Evolutionary conservation across 2,113 vertebrate species (phyloP).

Genomic region (Loxodonta africana): DNA sequence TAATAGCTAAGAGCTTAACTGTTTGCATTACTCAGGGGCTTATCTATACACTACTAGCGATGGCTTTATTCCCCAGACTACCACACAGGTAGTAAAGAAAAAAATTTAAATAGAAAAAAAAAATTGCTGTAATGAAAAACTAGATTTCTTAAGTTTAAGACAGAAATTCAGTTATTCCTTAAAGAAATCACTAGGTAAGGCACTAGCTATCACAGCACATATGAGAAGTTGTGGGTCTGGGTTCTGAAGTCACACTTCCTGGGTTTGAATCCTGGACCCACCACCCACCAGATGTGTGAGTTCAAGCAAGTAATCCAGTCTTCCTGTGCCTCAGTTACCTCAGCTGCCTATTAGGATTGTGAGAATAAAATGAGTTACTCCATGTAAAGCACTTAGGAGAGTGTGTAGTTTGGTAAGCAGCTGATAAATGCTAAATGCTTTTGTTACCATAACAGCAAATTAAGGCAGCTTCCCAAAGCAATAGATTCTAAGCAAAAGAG

Average conservation of each 20-base stretch:
- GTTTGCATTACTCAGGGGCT: background rate
- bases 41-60: background rate
- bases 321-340: background rate
- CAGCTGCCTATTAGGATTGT: background rate
- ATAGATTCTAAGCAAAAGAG: background rate
- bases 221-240: background rate
- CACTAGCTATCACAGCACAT: background rate
- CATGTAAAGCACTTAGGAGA: background rate
- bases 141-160: conserved; percentile 2
- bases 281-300: background rate
- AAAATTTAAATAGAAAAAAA: conserved; percentile 3
- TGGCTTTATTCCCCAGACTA: background rate
- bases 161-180: background rate
- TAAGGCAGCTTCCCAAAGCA: conserved; percentile 32
- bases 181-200: background rate
- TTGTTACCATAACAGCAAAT: background rate
- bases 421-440: background rate
- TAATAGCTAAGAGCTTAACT: background rate
- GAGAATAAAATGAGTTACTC: background rate
- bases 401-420: background rate
- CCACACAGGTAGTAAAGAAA: background rate
- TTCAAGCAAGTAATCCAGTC: background rate
- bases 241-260: background rate
- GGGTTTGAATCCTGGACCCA: background rate
- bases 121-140: background rate